phyloP scores from a whole-genome alignment of 2,888 invertebrate species.

The Mellilla xanthometata region DNA sequence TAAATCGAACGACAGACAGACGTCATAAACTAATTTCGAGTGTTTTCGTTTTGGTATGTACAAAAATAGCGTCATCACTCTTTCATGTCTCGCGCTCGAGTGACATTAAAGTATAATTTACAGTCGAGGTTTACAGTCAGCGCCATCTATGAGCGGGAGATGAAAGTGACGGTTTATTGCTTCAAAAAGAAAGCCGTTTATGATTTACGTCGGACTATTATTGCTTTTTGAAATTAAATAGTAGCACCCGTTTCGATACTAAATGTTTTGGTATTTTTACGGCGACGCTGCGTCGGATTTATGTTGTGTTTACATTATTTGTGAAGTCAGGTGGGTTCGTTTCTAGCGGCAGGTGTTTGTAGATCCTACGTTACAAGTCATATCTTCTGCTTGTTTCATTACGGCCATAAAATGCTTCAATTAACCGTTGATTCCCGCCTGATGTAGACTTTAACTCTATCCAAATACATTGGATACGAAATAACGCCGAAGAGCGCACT shows the following conservation, averaged over 20 bases:
- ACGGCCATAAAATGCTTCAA: conserved; percentile 12
- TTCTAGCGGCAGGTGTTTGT: conserved; percentile 27
- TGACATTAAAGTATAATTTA: conserved; percentile 79
- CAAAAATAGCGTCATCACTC: conserved; percentile 80
- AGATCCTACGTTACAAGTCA: conserved; percentile 20
- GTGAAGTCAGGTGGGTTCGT: conserved; percentile 28
- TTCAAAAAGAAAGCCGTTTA: conserved; percentile 66
- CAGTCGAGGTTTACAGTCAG: conserved; percentile 61
- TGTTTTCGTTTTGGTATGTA: conserved; percentile 78
- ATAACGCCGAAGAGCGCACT: neutral
- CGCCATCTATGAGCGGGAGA: conserved; percentile 70
- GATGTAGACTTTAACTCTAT: neutral
- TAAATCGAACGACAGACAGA: conserved; percentile 82
- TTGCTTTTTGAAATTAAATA: conserved; percentile 62
- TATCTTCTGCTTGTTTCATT: conserved; percentile 24
- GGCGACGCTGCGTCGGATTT: conserved; percentile 30
- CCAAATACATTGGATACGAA: neutral
- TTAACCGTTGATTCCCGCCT: conserved; percentile 4
- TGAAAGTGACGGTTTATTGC: conserved; percentile 66
- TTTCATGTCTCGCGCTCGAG: conserved; percentile 74
- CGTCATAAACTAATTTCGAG: conserved; percentile 83
- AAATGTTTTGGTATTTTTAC: conserved; percentile 41
- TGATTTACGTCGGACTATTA: conserved; percentile 65
- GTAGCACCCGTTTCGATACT: conserved; percentile 47
- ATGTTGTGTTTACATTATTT: conserved; percentile 31